Conservation (phyloP, 1,140 invertebrate species). For the Zaprionus tsacasi region DNA sequence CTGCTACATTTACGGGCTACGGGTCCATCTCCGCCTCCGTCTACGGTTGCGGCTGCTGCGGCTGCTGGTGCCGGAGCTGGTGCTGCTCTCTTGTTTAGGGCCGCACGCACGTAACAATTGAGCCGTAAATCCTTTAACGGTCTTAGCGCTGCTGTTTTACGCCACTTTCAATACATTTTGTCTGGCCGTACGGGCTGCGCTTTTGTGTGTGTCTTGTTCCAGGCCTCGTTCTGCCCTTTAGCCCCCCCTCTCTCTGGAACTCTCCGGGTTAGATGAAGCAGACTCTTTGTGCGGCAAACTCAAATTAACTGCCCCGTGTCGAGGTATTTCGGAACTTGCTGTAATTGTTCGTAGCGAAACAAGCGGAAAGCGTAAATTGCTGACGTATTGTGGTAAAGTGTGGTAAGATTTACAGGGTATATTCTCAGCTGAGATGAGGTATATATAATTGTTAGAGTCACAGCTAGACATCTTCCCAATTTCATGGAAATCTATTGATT, state of each 20-base stretch:
- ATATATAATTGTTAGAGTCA: background rate
- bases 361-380: conserved; percentile 78
- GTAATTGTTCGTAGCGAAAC: conserved; percentile 75
- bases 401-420: conserved; percentile 17
- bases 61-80: background rate
- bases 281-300: conserved; percentile 55
- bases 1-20: background rate
- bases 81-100: conserved; percentile 13
- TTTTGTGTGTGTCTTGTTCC: conserved; percentile 49
- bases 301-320: conserved; percentile 71
- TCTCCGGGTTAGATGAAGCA: conserved; percentile 10
- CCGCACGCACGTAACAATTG: conserved; percentile 76
- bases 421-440: background rate
- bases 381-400: conserved; percentile 65
- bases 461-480: background rate
- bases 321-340: conserved; percentile 54
- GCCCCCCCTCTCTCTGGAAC: conserved; percentile 15
- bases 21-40: conserved; percentile 1
- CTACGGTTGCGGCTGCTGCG: background rate
- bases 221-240: background rate
- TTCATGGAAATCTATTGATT: background rate
- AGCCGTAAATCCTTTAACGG: conserved; percentile 84
- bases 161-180: conserved; percentile 51
- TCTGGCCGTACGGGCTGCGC: conserved; percentile 46
- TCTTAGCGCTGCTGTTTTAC: conserved; percentile 72